Evolutionary conservation across 2,113 vertebrate species (phyloP), one percentile per base, ranked within the genome.

Genomic region (Passer domesticus): DNA sequence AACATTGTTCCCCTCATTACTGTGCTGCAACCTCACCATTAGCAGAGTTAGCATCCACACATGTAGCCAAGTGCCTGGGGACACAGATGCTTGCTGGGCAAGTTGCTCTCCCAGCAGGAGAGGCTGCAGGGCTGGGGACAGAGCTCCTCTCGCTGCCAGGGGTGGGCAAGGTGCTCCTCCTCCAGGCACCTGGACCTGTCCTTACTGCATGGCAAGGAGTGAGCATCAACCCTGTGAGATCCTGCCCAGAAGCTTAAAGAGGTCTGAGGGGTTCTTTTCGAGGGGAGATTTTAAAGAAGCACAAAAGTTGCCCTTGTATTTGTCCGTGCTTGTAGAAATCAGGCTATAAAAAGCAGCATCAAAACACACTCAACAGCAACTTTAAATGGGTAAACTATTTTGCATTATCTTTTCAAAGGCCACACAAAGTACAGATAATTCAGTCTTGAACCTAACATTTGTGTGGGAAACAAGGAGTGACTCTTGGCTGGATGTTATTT

Each of bases 1-100:
- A 92, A 92, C 77, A 70, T 67, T 87, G 84, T 90, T 91, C 90
- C 39, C 79, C 84, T 70, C 35, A 7, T 68, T n/a, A 17, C n/a
- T 24, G 35, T 2, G 1, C 62, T 30, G 66, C 68, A 27, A 75
- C 88, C 92, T 83, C n/a, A 0, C 92, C 43, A 15, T 87, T 59
- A 92, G 80, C 82, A 64, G 83, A 58, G 84, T 74, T 78, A 60
- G 56, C 52, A 23, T 41, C 87, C 46, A 11, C 72, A n/a, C 50
- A 17, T 18, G 81, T 39, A 69, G 41, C 52, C 27, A 23, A 63
- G 53, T 35, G 56, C 55, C 85, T 6, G 3, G 67, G 86, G 64
- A 39, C 74, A 24, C 93, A 58, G 64, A 78, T 88, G 93, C 88
- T 77, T 21, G 50, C 82, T 19, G 44, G 83, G 37, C 60, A 50